phyloP scores from a whole-genome alignment of 1,140 invertebrate species.

The Scaptomyza pallida region DNA sequence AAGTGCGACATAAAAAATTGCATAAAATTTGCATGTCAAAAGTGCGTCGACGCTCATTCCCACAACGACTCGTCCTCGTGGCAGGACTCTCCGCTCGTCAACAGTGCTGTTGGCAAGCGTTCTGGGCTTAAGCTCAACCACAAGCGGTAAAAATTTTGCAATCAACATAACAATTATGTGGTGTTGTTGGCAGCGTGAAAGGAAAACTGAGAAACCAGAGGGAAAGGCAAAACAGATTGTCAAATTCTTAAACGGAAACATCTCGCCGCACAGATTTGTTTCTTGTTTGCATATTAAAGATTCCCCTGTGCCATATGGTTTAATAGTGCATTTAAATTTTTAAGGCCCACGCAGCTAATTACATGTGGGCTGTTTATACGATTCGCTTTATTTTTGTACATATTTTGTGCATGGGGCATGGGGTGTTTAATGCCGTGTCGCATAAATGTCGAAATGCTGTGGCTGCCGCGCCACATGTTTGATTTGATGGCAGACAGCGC shows the following conservation, averaged over 20 bases:
- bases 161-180: conserved; percentile 80
- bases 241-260: conserved; percentile 43
- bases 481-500: conserved; percentile 34
- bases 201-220: neutral
- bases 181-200: neutral
- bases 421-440: conserved; percentile 54
- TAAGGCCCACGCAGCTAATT: conserved; percentile 69
- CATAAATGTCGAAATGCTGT: conserved; percentile 57
- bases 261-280: conserved; percentile 38
- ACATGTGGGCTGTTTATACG: conserved; percentile 54
- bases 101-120: conserved; percentile 45
- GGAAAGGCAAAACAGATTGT: conserved; percentile 29
- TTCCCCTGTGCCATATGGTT: conserved; percentile 31
- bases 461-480: conserved; percentile 51
- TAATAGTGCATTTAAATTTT: conserved; percentile 64
- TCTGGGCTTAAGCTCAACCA: conserved; percentile 53
- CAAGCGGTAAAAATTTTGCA: conserved; percentile 67
- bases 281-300: conserved; percentile 43
- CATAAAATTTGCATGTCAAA: conserved; percentile 81
- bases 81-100: conserved; percentile 18
- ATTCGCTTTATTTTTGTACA: conserved; percentile 4
- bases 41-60: conserved; percentile 64
- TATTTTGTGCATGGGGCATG: conserved; percentile 6
- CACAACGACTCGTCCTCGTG: conserved; percentile 14
- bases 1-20: conserved; percentile 57